These are phyloP conservation scores for Lasioglossum lativentre DNA, from an alignment of 2,888 invertebrate species.

Conservation along the genomic window DNA sequence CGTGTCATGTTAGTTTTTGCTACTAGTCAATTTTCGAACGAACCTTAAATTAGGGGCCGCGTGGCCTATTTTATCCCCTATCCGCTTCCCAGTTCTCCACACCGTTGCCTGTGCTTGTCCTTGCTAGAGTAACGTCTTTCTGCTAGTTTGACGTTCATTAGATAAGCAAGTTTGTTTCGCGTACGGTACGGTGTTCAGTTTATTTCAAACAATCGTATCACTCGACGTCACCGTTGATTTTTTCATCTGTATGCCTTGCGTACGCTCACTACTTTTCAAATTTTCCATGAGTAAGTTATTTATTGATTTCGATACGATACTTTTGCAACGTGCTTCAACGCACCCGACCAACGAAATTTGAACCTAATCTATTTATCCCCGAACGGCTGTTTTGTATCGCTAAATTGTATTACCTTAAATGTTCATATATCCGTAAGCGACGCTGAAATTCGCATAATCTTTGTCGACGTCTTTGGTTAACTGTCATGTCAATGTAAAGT, in stretches of 20 bases:
- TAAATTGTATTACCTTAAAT: neutral
- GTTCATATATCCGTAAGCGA: neutral
- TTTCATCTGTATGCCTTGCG: slow-evolving; percentile 71
- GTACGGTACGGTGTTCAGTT: slow-evolving; percentile 51
- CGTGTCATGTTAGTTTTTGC: neutral
- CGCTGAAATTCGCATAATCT: neutral
- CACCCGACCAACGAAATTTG: slow-evolving; percentile 30
- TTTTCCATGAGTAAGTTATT: slow-evolving; percentile 75
- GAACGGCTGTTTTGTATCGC: neutral
- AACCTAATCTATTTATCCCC: neutral
- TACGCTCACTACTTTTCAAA: slow-evolving; percentile 63
- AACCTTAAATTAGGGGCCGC: slow-evolving; percentile 55
- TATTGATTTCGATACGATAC: slow-evolving; percentile 69
- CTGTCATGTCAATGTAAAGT: slow-evolving; percentile 8
- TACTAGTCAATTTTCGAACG: slow-evolving; percentile 58
- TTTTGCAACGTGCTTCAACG: slow-evolving; percentile 60
- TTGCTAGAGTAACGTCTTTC: slow-evolving; percentile 68
- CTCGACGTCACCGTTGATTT: slow-evolving; percentile 49
- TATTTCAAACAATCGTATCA: slow-evolving; percentile 29
- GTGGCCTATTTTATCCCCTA: slow-evolving; percentile 68
- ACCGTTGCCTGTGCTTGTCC: slow-evolving; percentile 52
- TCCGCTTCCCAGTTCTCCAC: slow-evolving; percentile 47
- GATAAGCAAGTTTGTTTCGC: slow-evolving; percentile 61
- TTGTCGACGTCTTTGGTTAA: slow-evolving; percentile 1
- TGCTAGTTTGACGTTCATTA: slow-evolving; percentile 70